Conservation (phyloP, 2,113 vertebrate genomes). For the Neoarius graeffei region DNA sequence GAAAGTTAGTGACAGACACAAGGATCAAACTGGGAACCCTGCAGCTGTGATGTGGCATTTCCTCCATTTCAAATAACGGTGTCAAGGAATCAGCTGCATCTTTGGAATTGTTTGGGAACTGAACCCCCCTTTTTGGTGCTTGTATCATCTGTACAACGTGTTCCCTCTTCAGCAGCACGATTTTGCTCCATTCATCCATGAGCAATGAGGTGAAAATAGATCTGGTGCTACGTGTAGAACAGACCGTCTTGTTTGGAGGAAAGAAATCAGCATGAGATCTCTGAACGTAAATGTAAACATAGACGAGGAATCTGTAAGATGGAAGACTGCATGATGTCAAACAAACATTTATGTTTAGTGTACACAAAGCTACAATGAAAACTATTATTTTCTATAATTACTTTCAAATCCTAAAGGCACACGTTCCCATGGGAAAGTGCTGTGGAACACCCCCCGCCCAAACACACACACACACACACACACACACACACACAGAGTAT, state of each 20-base stretch:
- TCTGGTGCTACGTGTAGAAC: neutral
- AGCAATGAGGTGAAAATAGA: neutral
- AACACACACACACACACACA: neutral
- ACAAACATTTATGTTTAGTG: conserved; percentile 5
- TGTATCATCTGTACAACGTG: neutral
- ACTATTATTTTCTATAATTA: conserved; percentile 36
- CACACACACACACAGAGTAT: neutral
- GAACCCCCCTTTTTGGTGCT: neutral
- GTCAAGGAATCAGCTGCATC: neutral
- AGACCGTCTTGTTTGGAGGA: no score
- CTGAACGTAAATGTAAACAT: neutral
- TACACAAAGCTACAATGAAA: conserved; percentile 14
- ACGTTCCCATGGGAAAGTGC: conserved; percentile 15
- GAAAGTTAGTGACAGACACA: neutral
- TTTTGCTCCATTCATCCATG: neutral
- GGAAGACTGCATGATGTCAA: neutral
- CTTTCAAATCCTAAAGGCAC: conserved; percentile 6
- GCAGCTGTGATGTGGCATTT: neutral
- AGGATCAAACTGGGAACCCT: neutral
- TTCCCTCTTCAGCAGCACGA: neutral
- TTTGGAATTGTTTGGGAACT: neutral
- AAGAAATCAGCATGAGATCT: no score
- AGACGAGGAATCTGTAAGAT: conserved; percentile 13
- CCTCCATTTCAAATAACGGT: neutral
- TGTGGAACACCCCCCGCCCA: neutral